Percentiles rank a stretch among this genome's conserved stretches.
phyloP scores from a whole-genome alignment of 92 coral and sea anemone genomes.

The Palythoa caribaeorum region DNA sequence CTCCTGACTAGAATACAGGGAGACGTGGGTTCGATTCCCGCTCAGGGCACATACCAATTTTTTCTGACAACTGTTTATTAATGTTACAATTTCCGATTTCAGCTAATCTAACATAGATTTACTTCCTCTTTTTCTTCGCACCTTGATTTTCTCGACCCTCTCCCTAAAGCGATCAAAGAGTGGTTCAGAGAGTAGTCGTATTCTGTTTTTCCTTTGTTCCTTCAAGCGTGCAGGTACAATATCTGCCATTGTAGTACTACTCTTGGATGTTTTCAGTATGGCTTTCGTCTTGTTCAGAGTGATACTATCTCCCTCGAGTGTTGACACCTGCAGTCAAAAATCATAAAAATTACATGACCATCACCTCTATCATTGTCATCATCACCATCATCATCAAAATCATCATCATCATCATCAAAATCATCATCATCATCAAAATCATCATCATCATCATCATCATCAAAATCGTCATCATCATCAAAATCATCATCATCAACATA shows the following conservation, averaged over 20 bases:
- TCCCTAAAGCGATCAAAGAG: slow-evolving; percentile 73
- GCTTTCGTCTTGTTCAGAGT: slow-evolving; percentile 27
- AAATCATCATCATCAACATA: background rate
- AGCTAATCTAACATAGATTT: too few species aligned
- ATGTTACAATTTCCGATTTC: too few species aligned
- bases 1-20: too few species aligned
- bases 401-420: background rate
- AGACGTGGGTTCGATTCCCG: too few species aligned
- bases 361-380: background rate
- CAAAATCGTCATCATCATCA: background rate
- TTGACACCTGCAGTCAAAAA: background rate
- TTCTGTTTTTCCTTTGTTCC: background rate
- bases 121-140: background rate
- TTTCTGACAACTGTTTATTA: too few species aligned
- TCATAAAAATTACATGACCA: too few species aligned
- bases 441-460: background rate
- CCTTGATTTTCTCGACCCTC: slow-evolving; percentile 68
- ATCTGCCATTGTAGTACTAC: slow-evolving; percentile 17
- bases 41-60: too few species aligned
- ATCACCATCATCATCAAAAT: background rate
- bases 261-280: background rate
- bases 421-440: background rate
- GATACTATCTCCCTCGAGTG: slow-evolving; percentile 10
- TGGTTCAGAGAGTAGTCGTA: slow-evolving; percentile 74
- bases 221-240: background rate